Conservation (phyloP, 2,888 invertebrate species). For the Tenthredo notha region DNA sequence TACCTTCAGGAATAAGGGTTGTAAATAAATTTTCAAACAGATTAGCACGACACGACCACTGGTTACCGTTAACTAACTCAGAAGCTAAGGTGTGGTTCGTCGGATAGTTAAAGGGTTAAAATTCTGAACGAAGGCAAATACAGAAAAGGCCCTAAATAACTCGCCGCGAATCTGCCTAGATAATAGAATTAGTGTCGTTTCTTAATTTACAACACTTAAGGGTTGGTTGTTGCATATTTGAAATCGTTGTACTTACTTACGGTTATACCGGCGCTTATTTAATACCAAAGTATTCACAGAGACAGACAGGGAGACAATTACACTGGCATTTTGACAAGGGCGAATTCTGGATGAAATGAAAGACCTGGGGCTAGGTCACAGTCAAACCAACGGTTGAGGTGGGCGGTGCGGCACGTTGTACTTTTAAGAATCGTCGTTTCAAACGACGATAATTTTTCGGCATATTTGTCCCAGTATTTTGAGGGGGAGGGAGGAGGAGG, state of each 20-base stretch:
- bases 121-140: background rate
- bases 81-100: background rate
- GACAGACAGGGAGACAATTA: background rate
- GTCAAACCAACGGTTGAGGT: constrained; percentile 12
- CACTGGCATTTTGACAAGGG: constrained; percentile 5
- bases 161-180: constrained; percentile 56
- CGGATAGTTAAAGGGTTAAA: constrained; percentile 13
- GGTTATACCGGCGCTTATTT: background rate
- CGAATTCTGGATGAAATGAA: background rate
- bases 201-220: constrained; percentile 45
- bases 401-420: constrained; percentile 26
- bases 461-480: constrained; percentile 66
- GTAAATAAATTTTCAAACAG: constrained; percentile 68
- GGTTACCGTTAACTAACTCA: constrained; percentile 32
- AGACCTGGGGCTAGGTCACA: background rate
- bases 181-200: constrained; percentile 45
- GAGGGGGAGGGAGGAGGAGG: too few species aligned
- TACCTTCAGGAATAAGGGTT: constrained; percentile 57
- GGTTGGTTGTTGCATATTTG: constrained; percentile 14
- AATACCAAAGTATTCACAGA: constrained; percentile 30
- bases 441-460: constrained; percentile 58
- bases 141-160: constrained; percentile 62
- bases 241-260: background rate
- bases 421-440: constrained; percentile 6
- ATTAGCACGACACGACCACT: constrained; percentile 67